Base-by-base conservation (phyloP, 2,888 invertebrate genomes). In the Sturmia bella region DNA sequence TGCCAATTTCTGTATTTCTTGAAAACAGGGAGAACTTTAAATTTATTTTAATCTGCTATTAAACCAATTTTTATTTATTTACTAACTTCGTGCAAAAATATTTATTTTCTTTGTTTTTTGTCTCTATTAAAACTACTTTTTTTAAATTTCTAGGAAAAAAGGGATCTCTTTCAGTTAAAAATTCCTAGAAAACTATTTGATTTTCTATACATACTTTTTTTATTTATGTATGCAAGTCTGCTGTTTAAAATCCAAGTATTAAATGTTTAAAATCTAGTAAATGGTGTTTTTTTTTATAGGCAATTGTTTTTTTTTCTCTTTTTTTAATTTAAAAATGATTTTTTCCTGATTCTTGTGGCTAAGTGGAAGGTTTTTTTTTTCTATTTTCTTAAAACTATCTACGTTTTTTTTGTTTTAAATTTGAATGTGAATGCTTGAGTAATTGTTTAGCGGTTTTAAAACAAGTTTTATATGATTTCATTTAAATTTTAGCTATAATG, bases 121-220 rank as follows among this genome's bases (percentile, higher is more conserved):
- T n/a, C 27, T 21, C 57, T 17, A 45, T 70, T 57, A 74, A 68
- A 59, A 61, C 61, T 76, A 70, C 54, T 41, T 24, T 59, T 43
- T 66, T 52, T 52, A 52, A 48, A 52, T 54, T 73, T 45, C 64
- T 84, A 69, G 50, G 70, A 74, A 77, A 78, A 75, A 66, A 37
- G 66, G 61, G 32, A 13, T 83, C 37, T 48, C 50, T 80, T 73
- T 70, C 69, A 80, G 83, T 85, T 78, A 86, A 86, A 87, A 86
- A 86, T 86, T 85, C 84, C 85, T 86, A 86, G 86, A 87, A 87
- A 87, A 87, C 86, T 87, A 87, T 84, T 84, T 32, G 7, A 32
- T 32, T 32, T 32, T 32, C 32, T 32, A 32, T 32, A 32, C 32
- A 32, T 32, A 9, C 9, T 7, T 32, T 32, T 32, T 32, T 32